Evolutionary conservation across 2,888 invertebrate species (phyloP).

Genomic region (Oligia strigilis): DNA sequence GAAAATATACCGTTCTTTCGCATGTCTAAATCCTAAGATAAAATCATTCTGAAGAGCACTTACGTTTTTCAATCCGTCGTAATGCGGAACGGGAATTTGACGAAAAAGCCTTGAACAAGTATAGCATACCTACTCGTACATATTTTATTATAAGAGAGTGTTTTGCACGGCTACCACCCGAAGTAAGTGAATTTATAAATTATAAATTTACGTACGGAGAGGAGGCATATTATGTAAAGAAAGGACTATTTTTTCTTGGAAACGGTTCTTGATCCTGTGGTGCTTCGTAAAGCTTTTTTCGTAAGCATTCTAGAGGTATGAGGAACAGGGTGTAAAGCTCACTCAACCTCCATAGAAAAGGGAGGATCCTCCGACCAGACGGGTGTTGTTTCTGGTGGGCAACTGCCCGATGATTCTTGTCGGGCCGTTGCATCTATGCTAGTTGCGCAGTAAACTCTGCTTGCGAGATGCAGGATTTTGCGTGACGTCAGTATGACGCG

Average conservation of each 20-base stretch:
- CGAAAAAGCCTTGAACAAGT: conserved; percentile 30
- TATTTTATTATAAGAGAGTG: conserved; percentile 59
- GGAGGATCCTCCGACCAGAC: no score
- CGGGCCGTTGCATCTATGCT: no score
- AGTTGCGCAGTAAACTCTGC: no score
- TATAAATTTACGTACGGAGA: conserved; percentile 57
- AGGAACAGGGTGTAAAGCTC: no score
- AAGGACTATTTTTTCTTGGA: not conserved
- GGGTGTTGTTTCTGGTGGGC: no score
- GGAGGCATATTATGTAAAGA: conserved; percentile 25
- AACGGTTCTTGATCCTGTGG: not conserved
- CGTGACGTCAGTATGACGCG: no score
- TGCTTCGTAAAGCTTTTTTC: no score
- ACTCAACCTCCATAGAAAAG: no score
- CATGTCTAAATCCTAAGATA: conserved; percentile 16
- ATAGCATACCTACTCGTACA: conserved; percentile 32
- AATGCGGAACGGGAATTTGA: conserved; percentile 52
- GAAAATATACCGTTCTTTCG: conserved; percentile 15
- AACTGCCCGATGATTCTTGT: no score
- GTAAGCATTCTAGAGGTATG: no score
- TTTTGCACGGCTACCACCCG: conserved; percentile 36
- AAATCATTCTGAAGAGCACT: conserved; percentile 54
- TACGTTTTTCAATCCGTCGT: conserved; percentile 54
- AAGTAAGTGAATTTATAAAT: conserved; percentile 67
- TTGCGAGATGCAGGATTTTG: no score